Base-by-base conservation (phyloP, 2,888 invertebrate species). In the Cerastis rubricosa region DNA sequence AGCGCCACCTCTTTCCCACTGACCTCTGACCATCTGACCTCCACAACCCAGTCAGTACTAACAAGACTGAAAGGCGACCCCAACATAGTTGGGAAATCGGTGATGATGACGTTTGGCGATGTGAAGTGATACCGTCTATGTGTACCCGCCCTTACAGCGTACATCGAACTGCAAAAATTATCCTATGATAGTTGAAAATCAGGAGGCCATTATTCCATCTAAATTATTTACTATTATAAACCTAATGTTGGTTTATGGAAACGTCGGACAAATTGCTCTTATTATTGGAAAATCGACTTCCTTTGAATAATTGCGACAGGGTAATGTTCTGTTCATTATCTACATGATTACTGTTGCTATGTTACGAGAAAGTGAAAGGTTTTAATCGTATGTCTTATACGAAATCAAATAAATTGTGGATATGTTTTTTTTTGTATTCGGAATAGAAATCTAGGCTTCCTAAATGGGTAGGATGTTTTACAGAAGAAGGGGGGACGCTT, bases 221-320 rank as follows among this genome's bases (percentile, higher is more conserved):
- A 73, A 76, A 80, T 74, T 61, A 83, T 68, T 76, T 29, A 54
- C 67, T 66, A 80, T 72, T 81, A 76, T 35, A 47, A 47, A n/a
- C 35, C 29, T 68, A 73, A 85, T 75, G 68, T 78, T 71, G 40
- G 78, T 73, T 47, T 73, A 77, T 71, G 63, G 64, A 47, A 64
- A 81, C 61, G 68, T 57, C 25, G 49, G 43, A 51, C 57, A 75
- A 85, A 82, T 84, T 85, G 51, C 75, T 76, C 79, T 76, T 85
- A 85, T 83, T 86, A 79, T 74, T 78, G 59, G 68, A 76, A 83
- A 75, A 78, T 73, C 51, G n/a, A 80, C 76, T 83, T 85, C 76
- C 76, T 80, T 70, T 74, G 12, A 47, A 83, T 83, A 83, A 86
- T 70, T 85, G 69, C 68, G 67, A 14, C 59, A 25, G 45, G 14